Conservation (phyloP, 2,888 invertebrate species). For the Leptinotarsa peninsularis region DNA sequence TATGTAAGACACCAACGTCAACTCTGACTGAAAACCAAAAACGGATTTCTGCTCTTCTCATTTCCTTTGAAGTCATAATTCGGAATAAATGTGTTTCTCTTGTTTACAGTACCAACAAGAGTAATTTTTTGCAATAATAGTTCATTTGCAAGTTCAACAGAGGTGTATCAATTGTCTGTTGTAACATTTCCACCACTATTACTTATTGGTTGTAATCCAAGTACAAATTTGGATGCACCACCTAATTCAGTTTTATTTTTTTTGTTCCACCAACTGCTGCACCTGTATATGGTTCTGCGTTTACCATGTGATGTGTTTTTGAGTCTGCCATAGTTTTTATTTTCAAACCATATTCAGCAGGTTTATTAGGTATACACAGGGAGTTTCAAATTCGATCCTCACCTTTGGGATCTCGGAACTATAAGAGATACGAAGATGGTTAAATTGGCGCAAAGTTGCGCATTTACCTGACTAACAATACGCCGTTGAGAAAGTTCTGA, state of each 20-base stretch:
- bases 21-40: conserved; percentile 47
- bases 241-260: not conserved
- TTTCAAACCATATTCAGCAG: no score
- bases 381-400: no score
- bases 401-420: no score
- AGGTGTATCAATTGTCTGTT: conserved; percentile 45
- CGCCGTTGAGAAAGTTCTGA: no score
- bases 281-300: conserved; percentile 28
- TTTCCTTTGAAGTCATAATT: conserved; percentile 9
- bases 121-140: conserved; percentile 36
- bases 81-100: conserved; percentile 7
- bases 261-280: not conserved
- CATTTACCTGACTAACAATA: no score
- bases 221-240: not conserved
- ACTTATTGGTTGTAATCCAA: not conserved
- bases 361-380: conserved; percentile 36
- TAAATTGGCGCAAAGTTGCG: conserved; percentile 31
- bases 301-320: conserved; percentile 31
- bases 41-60: conserved; percentile 27
- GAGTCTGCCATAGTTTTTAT: conserved; percentile 35
- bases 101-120: conserved; percentile 47
- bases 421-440: not conserved
- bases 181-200: conserved; percentile 35
- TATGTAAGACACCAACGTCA: conserved; percentile 24
- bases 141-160: conserved; percentile 18